Percentiles rank a stretch among this genome's conserved stretches.
Evolutionary conservation across 1,140 invertebrate genomes (phyloP).

Genomic region (Rhizoglyphus robini): DNA sequence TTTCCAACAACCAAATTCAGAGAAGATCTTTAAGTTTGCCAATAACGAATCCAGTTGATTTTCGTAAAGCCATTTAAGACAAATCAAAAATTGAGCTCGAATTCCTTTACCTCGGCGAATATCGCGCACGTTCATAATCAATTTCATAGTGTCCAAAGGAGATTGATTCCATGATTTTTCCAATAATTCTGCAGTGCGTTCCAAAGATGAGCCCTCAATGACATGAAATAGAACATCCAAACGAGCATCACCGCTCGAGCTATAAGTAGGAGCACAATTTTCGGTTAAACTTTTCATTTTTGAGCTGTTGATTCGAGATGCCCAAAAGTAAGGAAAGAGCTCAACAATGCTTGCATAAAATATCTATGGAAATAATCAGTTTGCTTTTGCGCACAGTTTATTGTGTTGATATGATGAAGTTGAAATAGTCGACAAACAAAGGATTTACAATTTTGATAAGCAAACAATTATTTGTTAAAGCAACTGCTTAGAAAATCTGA

Average conservation of each 20-base stretch:
- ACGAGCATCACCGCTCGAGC: constrained; percentile 2
- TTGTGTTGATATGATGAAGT: background rate
- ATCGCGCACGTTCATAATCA: constrained; percentile 1
- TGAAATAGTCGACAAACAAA: background rate
- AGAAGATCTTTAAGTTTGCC: background rate
- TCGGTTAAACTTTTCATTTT: background rate
- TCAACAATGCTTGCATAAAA: background rate
- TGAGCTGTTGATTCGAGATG: too few species aligned
- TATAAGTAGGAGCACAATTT: background rate
- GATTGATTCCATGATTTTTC: background rate
- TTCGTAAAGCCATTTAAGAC: constrained; percentile 1
- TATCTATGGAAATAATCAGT: background rate
- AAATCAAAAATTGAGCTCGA: constrained; percentile 8
- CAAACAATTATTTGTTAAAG: background rate
- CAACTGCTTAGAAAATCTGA: background rate
- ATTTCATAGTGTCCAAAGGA: constrained; percentile 17
- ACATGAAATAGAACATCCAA: constrained; percentile 15
- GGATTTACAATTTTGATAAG: background rate
- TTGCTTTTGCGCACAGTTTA: background rate
- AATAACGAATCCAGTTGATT: background rate
- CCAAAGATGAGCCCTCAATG: background rate
- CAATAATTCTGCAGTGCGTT: constrained; percentile 5
- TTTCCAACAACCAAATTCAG: constrained; percentile 18
- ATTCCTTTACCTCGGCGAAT: constrained; percentile 16
- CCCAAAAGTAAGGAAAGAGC: too few species aligned